Conservation (phyloP, 2,888 invertebrate species). For the Linnaemya vulpina region DNA sequence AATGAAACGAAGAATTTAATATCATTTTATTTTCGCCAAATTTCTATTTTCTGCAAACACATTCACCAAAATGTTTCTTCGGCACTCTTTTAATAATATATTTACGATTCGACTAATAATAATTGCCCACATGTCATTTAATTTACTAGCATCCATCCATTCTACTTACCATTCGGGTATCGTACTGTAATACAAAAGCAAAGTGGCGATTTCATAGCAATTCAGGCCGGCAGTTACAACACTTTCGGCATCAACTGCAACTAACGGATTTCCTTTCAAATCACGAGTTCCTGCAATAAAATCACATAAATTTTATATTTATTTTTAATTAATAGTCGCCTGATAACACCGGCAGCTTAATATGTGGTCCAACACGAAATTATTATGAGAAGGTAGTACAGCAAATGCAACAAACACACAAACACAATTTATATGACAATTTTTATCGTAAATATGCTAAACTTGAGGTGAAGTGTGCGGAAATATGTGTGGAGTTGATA, state of each 20-base stretch:
- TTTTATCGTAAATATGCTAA: conserved; percentile 18
- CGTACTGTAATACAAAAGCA: conserved; percentile 88
- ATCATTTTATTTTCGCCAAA: no score
- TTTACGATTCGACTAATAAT: no score
- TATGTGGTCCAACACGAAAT: conserved; percentile 30
- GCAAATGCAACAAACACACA: conserved; percentile 12
- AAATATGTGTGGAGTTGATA: neutral
- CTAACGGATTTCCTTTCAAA: conserved; percentile 86
- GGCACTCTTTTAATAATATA: no score
- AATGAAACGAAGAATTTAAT: no score
- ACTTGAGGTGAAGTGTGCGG: neutral
- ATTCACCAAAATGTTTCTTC: no score
- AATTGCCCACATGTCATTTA: neutral
- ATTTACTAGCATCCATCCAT: conserved; percentile 12
- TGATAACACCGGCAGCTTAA: conserved; percentile 1
- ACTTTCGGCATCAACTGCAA: conserved; percentile 87
- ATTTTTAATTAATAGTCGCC: conserved; percentile 31
- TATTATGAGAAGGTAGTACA: neutral
- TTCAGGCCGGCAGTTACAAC: conserved; percentile 85
- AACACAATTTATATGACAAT: conserved; percentile 27
- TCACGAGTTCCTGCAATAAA: conserved; percentile 86
- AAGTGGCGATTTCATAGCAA: conserved; percentile 88
- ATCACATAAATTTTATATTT: conserved; percentile 62
- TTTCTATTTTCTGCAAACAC: no score
- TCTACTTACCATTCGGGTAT: conserved; percentile 87